Evolutionary conservation across 64 coral and sea anemone genomes (phyloP).

Genomic region (Montipora efflorescens): DNA sequence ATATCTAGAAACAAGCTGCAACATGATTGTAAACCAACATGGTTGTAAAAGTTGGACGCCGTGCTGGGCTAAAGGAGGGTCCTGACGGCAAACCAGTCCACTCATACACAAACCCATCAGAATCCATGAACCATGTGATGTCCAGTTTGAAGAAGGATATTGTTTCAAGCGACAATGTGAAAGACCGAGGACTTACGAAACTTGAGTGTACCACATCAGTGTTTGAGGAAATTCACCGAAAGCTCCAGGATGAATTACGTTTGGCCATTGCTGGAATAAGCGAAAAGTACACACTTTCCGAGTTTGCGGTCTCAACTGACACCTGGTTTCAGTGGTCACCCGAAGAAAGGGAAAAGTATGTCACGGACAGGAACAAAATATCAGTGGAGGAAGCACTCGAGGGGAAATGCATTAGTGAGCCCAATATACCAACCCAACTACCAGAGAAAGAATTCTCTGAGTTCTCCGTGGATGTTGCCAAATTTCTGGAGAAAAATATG

Average conservation of each 20-base stretch:
- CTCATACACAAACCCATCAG: slow-evolving; percentile 54
- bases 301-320: neutral
- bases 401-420: neutral
- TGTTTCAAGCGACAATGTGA: neutral
- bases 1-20: slow-evolving; percentile 37
- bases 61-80: slow-evolving; percentile 28
- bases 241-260: slow-evolving; percentile 8
- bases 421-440: neutral
- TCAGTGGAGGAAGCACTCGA: neutral
- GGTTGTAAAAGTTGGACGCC: slow-evolving; percentile 43
- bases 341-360: neutral
- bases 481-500: neutral
- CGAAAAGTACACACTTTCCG: slow-evolving; percentile 28
- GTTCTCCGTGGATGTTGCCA: neutral
- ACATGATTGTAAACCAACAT: slow-evolving; percentile 28
- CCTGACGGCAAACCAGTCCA: slow-evolving; percentile 11
- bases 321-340: neutral
- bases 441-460: neutral
- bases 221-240: slow-evolving; percentile 43
- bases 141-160: neutral
- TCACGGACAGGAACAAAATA: neutral
- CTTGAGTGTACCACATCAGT: slow-evolving; percentile 29
- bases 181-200: slow-evolving; percentile 2
- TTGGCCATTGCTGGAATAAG: slow-evolving; percentile 27
- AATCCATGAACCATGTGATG: slow-evolving; percentile 61